Conservation (phyloP, 2,113 vertebrate genomes). For the Cryptomyrus ogoouensis region DNA sequence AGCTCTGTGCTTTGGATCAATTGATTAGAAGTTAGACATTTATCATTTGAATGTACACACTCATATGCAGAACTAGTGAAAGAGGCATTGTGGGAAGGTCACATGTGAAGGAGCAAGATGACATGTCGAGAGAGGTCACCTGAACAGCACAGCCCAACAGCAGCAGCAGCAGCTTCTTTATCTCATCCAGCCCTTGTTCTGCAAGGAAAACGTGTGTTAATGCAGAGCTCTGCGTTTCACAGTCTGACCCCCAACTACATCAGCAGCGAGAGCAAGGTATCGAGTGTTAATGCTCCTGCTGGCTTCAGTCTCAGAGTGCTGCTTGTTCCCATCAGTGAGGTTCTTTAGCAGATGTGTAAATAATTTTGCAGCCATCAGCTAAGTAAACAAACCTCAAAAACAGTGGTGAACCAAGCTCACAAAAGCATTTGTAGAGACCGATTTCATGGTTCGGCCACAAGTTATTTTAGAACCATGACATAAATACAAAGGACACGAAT, state of each 20-base stretch:
- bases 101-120: background rate
- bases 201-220: conserved; percentile 35
- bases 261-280: background rate
- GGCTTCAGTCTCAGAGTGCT: background rate
- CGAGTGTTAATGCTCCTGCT: background rate
- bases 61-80: background rate
- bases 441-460: background rate
- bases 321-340: background rate
- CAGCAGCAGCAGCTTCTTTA: conserved; percentile 86
- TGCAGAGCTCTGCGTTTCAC: background rate
- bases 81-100: background rate
- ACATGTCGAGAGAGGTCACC: conserved; percentile 56
- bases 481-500: background rate
- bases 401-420: background rate
- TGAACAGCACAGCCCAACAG: conserved; percentile 95
- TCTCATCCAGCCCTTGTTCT: conserved; percentile 90
- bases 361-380: background rate
- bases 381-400: background rate
- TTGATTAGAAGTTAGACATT: background rate
- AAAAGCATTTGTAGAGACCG: background rate
- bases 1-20: background rate
- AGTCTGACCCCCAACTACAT: background rate
- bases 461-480: background rate
- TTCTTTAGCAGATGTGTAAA: background rate
- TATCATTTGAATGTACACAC: background rate